Percentiles rank a stretch among this genome's conserved stretches.
Evolutionary conservation across 1,140 invertebrate species (phyloP).

Genomic region (Hypsibius dujardini): DNA sequence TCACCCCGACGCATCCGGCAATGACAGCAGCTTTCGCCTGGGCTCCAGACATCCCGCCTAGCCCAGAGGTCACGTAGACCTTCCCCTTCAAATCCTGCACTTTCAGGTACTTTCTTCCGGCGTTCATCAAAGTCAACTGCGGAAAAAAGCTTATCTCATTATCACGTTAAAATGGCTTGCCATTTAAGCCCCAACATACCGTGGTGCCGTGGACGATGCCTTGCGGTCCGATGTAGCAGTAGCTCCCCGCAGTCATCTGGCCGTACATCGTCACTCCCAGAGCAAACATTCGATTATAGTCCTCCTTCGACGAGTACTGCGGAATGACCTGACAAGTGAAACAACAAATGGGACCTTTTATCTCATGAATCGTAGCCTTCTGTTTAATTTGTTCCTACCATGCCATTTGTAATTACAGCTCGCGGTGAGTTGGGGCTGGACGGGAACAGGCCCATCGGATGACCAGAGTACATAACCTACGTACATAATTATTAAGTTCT

Average conservation of each 20-base stretch:
- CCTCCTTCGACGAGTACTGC: slow-evolving; percentile 42
- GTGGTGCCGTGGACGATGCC: slow-evolving; percentile 53
- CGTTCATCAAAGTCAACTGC: slow-evolving; percentile 47
- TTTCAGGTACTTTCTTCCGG: slow-evolving; percentile 43
- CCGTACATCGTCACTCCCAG: slow-evolving; percentile 45
- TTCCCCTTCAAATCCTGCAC: slow-evolving; percentile 39
- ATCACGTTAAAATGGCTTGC: too few species aligned
- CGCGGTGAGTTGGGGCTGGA: slow-evolving; percentile 37
- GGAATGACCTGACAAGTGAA: slow-evolving; percentile 39
- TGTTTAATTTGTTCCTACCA: slow-evolving; percentile 34
- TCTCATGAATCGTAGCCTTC: background rate
- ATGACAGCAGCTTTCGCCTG: slow-evolving; percentile 50
- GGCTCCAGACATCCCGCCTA: slow-evolving; percentile 51
- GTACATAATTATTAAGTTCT: too few species aligned
- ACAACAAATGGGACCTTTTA: slow-evolving; percentile 3
- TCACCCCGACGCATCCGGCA: slow-evolving; percentile 46
- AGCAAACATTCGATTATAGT: slow-evolving; percentile 43
- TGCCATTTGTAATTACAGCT: slow-evolving; percentile 50
- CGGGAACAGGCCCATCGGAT: slow-evolving; percentile 48
- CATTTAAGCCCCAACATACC: slow-evolving; percentile 31
- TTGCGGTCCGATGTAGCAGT: slow-evolving; percentile 52
- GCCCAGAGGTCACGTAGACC: slow-evolving; percentile 46
- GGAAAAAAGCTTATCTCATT: too few species aligned
- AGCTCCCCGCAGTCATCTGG: slow-evolving; percentile 46
- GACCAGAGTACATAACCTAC: slow-evolving; percentile 44